Evolutionary conservation across 2,888 invertebrate species (phyloP), one percentile per base, ranked within the genome.

Genomic region (Linnaemya tessellans): DNA sequence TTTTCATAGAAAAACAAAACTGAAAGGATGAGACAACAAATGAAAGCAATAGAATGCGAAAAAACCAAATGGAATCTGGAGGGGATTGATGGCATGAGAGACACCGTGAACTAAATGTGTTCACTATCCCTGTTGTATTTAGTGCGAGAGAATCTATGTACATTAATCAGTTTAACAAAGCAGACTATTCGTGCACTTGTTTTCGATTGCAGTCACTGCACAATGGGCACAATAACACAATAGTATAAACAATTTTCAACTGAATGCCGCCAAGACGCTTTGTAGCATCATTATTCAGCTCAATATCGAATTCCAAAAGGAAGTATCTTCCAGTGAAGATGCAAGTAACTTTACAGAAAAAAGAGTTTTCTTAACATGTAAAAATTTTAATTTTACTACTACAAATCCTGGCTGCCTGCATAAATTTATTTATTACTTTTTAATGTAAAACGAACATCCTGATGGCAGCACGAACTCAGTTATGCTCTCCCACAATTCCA

Each of bases 131-230:
- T 38, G 56, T 38, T 58, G 70, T 58, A 62, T 68, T 43, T 15
- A 18, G 54, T 80, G 56, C 38, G 11, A 74, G 15, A 58, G 41
- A 80, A 80, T 80, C 65, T 49, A 54, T 73, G 60, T 65, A 60
- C 46, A 80, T 84, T 84, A 84, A 84, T 84, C 84, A 80, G 84
- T 80, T 84, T 67, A 80, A 77, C 84, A 74, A 67, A 73, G 54
- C 77, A 80, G 77, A 56, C 71, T 62, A 67, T 71, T 68, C 20
- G 13, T 60, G n/a, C 46, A 46, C 10, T 46, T 64, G 3, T 71
- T 1, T 30, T 43, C 13, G 49, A 25, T n/a, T 43, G 13, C 25
- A 64, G 35, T 15, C 38, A 15, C 13, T 62, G 81, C 80, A 80
- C 80, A 38, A 51, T 80, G 80, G 80, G 54, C 0, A 41, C 10